phyloP scores from a whole-genome alignment of 2,797 vertebrate species.

The Pangasius mekongensis region DNA sequence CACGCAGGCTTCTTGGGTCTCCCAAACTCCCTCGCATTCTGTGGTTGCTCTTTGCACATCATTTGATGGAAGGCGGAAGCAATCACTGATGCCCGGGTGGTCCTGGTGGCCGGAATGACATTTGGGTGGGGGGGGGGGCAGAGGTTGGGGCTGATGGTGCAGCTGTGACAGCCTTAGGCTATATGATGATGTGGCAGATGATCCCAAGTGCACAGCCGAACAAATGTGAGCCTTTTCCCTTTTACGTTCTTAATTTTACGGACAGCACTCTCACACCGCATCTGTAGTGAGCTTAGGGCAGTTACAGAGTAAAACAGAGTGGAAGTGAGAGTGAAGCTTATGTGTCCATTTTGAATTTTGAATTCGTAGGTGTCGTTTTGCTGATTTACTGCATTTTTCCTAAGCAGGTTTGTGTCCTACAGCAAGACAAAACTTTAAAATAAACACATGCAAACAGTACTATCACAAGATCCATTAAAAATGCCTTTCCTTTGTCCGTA shows the following conservation, averaged over 20 bases:
- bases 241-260: background rate
- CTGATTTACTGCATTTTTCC: constrained; percentile 44
- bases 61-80: constrained; percentile 70
- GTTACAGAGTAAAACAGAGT: background rate
- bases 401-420: background rate
- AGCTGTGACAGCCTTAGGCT: constrained; percentile 58
- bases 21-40: constrained; percentile 10
- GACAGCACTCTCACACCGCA: background rate
- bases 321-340: background rate
- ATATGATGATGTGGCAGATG: constrained; percentile 73
- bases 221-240: constrained; percentile 52
- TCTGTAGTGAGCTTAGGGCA: background rate
- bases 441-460: constrained; percentile 19
- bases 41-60: constrained; percentile 42
- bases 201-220: constrained; percentile 56
- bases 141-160: constrained; percentile 52
- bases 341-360: background rate
- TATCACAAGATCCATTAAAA: constrained; percentile 47
- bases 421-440: background rate
- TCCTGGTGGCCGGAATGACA: constrained; percentile 71
- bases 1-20: background rate
- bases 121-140: constrained; percentile 54
- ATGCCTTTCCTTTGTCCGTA: constrained; percentile 49
- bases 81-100: constrained; percentile 75
- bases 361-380: background rate